A percentile compares a stretch with the other conserved stretches of the same genome.
Evolutionary conservation across 92 coral and sea anemone genomes (phyloP).

Genomic region (Anthopleura xanthogrammica): DNA sequence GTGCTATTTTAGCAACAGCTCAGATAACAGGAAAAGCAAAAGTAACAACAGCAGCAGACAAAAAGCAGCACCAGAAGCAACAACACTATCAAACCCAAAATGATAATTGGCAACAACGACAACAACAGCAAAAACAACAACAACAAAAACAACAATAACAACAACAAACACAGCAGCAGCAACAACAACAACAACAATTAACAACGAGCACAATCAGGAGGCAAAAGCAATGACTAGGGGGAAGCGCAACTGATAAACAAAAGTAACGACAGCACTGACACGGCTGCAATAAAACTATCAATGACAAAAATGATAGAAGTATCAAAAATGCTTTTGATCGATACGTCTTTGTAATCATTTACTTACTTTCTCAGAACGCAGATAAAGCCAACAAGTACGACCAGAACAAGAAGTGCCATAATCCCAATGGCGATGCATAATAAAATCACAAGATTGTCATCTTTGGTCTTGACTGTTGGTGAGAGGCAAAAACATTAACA

Average conservation of each 20-base stretch:
- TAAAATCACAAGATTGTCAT: conserved; percentile 4
- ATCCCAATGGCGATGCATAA: conserved; percentile 8
- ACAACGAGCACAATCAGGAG: too few relatives aligned
- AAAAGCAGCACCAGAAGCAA: too few relatives aligned
- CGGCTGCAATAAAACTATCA: background rate
- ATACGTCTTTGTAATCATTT: too few relatives aligned
- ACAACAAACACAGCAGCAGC: background rate
- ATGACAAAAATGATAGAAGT: background rate
- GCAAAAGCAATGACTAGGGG: too few relatives aligned
- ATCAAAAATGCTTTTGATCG: background rate
- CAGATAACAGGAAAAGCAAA: too few relatives aligned
- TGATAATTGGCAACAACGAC: background rate
- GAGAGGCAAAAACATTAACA: background rate
- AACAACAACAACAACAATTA: background rate
- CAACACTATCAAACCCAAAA: too few relatives aligned
- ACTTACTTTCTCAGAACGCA: background rate
- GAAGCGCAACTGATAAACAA: background rate
- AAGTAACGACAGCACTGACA: background rate
- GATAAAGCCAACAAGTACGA: conserved; percentile 17
- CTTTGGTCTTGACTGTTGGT: conserved; percentile 8
- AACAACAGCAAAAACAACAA: too few relatives aligned
- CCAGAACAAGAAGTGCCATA: conserved; percentile 6
- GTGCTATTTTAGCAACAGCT: too few relatives aligned
- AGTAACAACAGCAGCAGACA: too few relatives aligned
- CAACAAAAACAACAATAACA: background rate